phyloP scores from a whole-genome alignment of 2,797 vertebrate genomes.

The Kryptopterus vitreolus region DNA sequence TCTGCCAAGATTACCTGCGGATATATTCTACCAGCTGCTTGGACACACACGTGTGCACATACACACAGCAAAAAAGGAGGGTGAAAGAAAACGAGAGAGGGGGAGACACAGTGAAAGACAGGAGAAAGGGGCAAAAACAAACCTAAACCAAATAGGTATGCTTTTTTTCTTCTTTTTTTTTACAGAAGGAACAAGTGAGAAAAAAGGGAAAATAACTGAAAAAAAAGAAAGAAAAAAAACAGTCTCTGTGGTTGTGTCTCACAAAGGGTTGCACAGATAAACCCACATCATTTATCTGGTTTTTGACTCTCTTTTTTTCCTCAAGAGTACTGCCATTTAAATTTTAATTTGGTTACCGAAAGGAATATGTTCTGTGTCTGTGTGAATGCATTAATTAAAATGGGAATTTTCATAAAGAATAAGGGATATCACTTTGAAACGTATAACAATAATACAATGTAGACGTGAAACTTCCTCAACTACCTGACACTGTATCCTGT shows the following conservation, averaged over 20 bases:
- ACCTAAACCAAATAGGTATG: constrained; percentile 74
- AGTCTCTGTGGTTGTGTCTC: constrained; percentile 72
- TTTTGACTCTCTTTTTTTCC: constrained; percentile 56
- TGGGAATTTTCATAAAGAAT: constrained; percentile 65
- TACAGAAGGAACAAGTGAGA: constrained; percentile 61
- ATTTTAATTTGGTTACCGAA: constrained; percentile 57
- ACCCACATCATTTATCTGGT: constrained; percentile 74
- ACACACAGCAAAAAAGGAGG: constrained; percentile 49
- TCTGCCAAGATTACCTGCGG: constrained; percentile 81
- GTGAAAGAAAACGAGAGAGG: constrained; percentile 54
- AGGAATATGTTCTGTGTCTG: constrained; percentile 4
- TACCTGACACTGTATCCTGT: constrained; percentile 70
- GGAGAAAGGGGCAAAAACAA: constrained; percentile 72
- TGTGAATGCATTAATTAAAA: constrained; percentile 63
- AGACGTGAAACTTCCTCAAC: background rate
- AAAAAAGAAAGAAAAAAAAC: constrained; percentile 73
- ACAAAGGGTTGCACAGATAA: constrained; percentile 74
- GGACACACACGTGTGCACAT: constrained; percentile 54
- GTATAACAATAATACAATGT: constrained; percentile 32
- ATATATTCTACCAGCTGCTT: constrained; percentile 77
- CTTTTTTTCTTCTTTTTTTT: too few species aligned
- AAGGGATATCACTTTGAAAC: constrained; percentile 59
- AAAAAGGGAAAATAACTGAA: constrained; percentile 66
- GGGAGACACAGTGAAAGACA: constrained; percentile 47
- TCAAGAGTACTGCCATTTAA: constrained; percentile 70